phyloP scores from a whole-genome alignment of 2,888 invertebrate genomes.

The Yponomeuta plumbellus region DNA sequence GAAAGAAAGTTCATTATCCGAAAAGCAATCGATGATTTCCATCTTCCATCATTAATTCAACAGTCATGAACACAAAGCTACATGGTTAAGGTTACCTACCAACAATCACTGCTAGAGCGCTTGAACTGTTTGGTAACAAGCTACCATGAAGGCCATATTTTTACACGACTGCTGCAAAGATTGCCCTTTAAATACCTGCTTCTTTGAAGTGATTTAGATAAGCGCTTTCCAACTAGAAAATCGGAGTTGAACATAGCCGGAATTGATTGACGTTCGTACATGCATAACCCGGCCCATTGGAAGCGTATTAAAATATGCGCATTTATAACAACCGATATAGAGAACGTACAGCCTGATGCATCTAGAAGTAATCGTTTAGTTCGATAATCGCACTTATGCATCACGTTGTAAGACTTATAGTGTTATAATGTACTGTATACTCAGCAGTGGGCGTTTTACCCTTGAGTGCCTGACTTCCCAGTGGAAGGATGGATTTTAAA shows the following conservation, averaged over 20 bases:
- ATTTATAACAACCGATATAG: conserved; percentile 19
- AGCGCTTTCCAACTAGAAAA: too few species aligned
- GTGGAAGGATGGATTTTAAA: not conserved
- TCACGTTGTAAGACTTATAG: not conserved
- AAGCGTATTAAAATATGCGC: conserved; percentile 13
- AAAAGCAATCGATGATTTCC: too few species aligned
- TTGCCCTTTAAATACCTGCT: too few species aligned
- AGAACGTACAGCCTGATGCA: conserved; percentile 16
- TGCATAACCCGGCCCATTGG: not conserved
- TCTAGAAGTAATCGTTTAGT: not conserved
- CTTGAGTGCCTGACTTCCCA: not conserved
- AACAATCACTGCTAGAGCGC: too few species aligned
- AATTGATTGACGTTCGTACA: conserved; percentile 11
- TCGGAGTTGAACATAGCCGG: not conserved
- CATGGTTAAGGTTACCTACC: too few species aligned
- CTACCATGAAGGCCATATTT: too few species aligned
- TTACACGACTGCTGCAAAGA: too few species aligned
- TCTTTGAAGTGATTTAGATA: not conserved
- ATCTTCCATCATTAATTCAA: too few species aligned
- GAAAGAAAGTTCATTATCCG: too few species aligned
- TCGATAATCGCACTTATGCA: not conserved
- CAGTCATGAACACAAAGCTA: too few species aligned
- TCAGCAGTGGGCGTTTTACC: not conserved
- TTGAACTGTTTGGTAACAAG: too few species aligned
- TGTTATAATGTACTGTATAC: not conserved